These are phyloP conservation scores for Pseudanteris insignis DNA, from an alignment of 2,888 invertebrate species.

Conservation along the genomic window DNA sequence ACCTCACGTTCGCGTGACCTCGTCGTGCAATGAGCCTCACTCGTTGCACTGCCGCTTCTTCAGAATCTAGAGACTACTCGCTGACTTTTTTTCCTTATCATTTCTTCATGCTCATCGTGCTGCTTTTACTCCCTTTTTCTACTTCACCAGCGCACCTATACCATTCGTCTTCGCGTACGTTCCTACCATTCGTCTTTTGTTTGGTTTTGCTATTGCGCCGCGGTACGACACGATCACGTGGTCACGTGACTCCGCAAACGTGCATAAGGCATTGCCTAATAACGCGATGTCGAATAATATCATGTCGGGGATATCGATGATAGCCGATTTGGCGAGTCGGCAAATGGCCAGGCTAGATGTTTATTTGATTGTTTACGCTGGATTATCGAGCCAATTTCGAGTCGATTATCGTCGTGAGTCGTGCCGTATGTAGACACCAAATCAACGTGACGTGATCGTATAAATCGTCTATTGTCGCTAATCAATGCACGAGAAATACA, in stretches of 20 bases:
- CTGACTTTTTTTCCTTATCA: constrained; percentile 9
- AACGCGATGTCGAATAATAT: constrained; percentile 26
- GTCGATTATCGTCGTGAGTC: too few species aligned
- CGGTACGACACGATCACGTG: constrained; percentile 22
- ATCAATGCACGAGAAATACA: too few species aligned
- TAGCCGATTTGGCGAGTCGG: constrained; percentile 27
- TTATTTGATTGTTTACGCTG: too few species aligned
- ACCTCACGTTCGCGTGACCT: too few species aligned
- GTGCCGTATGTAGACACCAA: too few species aligned
- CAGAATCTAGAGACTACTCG: constrained; percentile 34
- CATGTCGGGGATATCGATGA: constrained; percentile 23
- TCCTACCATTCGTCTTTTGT: constrained; percentile 19
- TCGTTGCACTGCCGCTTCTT: constrained; percentile 47
- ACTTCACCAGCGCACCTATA: too few species aligned
- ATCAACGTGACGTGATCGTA: too few species aligned
- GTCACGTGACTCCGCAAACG: constrained; percentile 28
- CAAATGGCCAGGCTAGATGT: too few species aligned
- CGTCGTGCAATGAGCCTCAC: constrained; percentile 52
- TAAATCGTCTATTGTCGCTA: too few species aligned
- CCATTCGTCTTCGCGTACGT: constrained; percentile 3
- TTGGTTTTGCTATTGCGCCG: constrained; percentile 32
- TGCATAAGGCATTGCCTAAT: constrained; percentile 29
- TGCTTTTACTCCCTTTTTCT: constrained; percentile 17
- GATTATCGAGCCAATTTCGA: too few species aligned
- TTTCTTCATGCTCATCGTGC: constrained; percentile 6